Evolutionary conservation across 2,888 invertebrate genomes (phyloP), one percentile per base, ranked within the genome.

Genomic region (Drosophila birchii): DNA sequence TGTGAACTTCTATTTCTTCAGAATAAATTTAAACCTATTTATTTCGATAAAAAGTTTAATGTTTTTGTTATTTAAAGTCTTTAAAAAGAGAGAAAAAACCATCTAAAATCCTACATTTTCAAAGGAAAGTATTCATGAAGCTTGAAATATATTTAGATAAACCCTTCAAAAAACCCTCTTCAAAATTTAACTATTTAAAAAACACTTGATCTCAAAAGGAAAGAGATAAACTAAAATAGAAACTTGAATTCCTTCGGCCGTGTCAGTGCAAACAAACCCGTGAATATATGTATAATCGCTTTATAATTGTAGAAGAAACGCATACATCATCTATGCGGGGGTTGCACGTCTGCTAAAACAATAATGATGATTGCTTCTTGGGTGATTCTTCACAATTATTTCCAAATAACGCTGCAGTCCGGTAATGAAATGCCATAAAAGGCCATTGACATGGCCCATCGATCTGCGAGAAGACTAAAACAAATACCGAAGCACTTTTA

Each of bases 381-480:
- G 62, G 29, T 56, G 63, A 60, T 56, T 75, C 41, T 12, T 51
- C 47, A 66, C 57, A 68, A 69, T 69, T 41, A 56, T 66, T 63
- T 54, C 61, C 56, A 57, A 75, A 81, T 81, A 75, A 60, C 75
- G 73, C 56, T 78, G 78, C 79, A 89, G 58, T 59, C 76, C 14
- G 34, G 83, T 80, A 88, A 88, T 88, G 83, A 88, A 83, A 83
- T 86, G 88, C 78, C 76, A 67, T 47, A 53, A 87, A 83, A 83
- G 90, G 86, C 88, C 88, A 82, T 91, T 90, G 91, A 89, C 90
- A 85, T 79, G 90, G 73, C 43, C 79, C 76, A 85, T 89, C 88
- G 88, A 85, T 81, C 81, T 78, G 54, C 57, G 56, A 55, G 56
- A 53, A 53, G 72, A 72, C 78, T 23, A 60, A 76, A 67, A 68